phyloP scores from a whole-genome alignment of 2,113 vertebrate species.

The Oenanthe oenanthe region DNA sequence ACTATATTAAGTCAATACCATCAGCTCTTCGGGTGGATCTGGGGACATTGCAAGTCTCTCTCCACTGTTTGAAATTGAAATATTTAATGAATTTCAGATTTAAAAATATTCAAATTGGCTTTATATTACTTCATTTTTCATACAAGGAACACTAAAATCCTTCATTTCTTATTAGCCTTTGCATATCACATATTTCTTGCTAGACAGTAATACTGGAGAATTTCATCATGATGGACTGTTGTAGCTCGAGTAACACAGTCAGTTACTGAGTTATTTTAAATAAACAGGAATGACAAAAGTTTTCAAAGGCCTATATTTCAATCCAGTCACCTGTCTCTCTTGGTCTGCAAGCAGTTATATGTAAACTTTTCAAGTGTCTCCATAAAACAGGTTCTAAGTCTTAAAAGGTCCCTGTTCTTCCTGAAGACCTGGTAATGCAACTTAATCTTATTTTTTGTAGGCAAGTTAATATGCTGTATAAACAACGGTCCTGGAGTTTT shows the following conservation, averaged over 20 bases:
- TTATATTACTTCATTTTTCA: background rate
- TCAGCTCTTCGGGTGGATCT: background rate
- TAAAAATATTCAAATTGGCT: background rate
- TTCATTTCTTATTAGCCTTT: background rate
- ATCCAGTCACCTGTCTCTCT: background rate
- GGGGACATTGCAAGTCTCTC: background rate
- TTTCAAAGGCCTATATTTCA: background rate
- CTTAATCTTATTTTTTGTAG: background rate
- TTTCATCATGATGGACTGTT: background rate
- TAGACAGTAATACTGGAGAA: background rate
- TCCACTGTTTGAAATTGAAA: background rate
- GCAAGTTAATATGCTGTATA: background rate
- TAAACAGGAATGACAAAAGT: background rate
- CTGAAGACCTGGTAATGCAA: background rate
- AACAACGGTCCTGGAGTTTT: background rate
- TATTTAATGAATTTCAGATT: background rate
- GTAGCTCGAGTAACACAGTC: background rate
- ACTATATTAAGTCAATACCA: background rate
- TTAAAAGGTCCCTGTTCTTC: background rate
- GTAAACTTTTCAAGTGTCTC: background rate
- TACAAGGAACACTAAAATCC: background rate
- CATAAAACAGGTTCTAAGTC: background rate
- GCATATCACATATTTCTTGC: background rate
- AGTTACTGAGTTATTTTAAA: background rate
- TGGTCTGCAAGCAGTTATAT: background rate